These are phyloP conservation scores for Harpagus bidentatus DNA, from an alignment of 2,113 vertebrate genomes.

Conservation along the genomic window DNA sequence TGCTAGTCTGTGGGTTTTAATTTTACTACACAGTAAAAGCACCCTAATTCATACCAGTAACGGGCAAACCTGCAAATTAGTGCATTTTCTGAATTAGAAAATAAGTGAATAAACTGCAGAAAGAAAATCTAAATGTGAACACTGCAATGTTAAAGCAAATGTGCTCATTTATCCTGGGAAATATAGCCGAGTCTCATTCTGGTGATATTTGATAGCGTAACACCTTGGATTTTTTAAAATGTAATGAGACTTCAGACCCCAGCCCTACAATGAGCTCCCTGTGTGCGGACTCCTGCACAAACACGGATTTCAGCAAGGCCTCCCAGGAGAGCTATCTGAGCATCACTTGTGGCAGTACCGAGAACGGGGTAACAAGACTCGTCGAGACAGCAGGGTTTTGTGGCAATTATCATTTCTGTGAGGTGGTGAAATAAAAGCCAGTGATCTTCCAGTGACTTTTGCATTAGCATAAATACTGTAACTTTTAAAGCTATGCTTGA, in stretches of 20 bases:
- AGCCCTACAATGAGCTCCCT: conserved; percentile 32
- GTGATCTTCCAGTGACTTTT: not conserved
- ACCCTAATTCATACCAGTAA: conserved; percentile 48
- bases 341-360: not conserved
- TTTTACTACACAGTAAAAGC: conserved; percentile 49
- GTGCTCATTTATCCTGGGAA: conserved; percentile 29
- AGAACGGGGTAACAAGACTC: not conserved
- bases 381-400: not conserved
- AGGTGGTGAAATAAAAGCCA: not conserved
- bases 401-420: not conserved
- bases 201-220: conserved; percentile 4
- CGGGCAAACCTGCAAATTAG: conserved; percentile 54
- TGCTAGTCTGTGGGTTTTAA: conserved; percentile 61
- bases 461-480: not conserved
- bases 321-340: not conserved
- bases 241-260: conserved; percentile 30
- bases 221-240: not conserved
- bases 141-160: not conserved
- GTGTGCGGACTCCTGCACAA: not conserved
- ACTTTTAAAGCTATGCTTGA: not conserved
- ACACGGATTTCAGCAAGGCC: not conserved
- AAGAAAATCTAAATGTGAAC: conserved; percentile 39
- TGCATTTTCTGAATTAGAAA: conserved; percentile 59
- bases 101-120: conserved; percentile 49
- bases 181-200: conserved; percentile 1